A percentile compares a stretch with the other conserved stretches of the same genome.
Conservation (phyloP, 2,888 invertebrate species). For the Andrena praecox region DNA sequence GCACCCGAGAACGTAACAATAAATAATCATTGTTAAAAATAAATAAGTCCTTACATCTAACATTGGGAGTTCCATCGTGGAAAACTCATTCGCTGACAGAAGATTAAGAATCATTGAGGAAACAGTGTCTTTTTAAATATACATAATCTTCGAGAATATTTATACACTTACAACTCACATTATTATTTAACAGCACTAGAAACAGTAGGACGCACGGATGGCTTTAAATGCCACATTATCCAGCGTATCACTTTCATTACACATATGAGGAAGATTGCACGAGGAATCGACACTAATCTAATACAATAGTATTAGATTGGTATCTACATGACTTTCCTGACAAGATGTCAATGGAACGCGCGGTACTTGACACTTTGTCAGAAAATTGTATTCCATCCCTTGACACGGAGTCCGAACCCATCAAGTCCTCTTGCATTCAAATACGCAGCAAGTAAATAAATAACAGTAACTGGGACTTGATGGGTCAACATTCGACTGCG, state of each 20-base stretch:
- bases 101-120: not conserved
- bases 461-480: not conserved
- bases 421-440: not conserved
- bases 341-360: conserved; percentile 57
- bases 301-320: conserved; percentile 14
- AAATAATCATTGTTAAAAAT: conserved; percentile 67
- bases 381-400: conserved; percentile 35
- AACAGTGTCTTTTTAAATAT: not conserved
- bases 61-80: not conserved
- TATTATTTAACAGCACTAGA: not conserved
- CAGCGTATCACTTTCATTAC: not conserved
- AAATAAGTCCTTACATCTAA: conserved; percentile 51
- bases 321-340: conserved; percentile 35
- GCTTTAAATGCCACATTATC: not conserved
- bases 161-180: conserved; percentile 2
- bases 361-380: conserved; percentile 60
- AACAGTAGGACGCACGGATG: not conserved
- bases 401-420: not conserved
- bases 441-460: not conserved
- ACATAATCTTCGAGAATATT: not conserved
- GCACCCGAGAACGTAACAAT: conserved; percentile 78
- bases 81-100: not conserved
- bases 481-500: not conserved
- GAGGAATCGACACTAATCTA: conserved; percentile 1
- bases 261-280: not conserved